These are phyloP conservation scores for Tretioscincus oriximinensis DNA, from an alignment of 2,113 vertebrate genomes.

Conservation along the genomic window DNA sequence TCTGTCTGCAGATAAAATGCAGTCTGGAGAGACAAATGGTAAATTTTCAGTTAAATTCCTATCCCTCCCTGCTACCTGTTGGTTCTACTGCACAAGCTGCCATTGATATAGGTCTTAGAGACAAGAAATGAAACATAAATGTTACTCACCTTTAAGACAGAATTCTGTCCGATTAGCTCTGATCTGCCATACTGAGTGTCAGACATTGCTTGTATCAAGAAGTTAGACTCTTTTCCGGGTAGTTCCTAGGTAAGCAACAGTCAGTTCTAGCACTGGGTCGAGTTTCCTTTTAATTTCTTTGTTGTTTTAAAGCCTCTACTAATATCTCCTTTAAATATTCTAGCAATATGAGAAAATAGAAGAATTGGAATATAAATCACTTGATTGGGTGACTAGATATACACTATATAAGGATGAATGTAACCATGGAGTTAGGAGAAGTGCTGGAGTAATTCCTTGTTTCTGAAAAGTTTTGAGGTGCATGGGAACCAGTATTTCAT, in stretches of 20 bases:
- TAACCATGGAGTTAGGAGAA: not conserved
- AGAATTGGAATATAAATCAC: not conserved
- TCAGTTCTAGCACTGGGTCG: not conserved
- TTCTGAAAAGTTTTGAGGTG: not conserved
- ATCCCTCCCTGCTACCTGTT: too few species aligned
- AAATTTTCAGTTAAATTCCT: too few species aligned
- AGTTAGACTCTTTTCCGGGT: not conserved
- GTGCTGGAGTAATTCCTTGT: not conserved
- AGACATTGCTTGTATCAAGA: not conserved
- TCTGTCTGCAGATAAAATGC: not conserved
- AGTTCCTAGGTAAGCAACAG: too few species aligned
- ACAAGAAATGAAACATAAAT: not conserved
- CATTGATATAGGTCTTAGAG: not conserved
- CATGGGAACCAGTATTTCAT: not conserved
- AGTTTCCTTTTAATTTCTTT: not conserved
- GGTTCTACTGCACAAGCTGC: too few species aligned
- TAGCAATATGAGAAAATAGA: not conserved
- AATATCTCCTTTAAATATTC: not conserved
- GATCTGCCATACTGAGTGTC: not conserved
- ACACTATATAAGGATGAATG: not conserved
- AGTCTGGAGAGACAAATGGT: too few species aligned
- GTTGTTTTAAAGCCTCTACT: not conserved
- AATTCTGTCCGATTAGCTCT: not conserved
- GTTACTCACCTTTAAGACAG: conserved; percentile 13
- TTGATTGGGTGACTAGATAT: not conserved